These are phyloP conservation scores for Drosophila nr. medialis DNA, from an alignment of 2,888 invertebrate species.

Conservation along the genomic window DNA sequence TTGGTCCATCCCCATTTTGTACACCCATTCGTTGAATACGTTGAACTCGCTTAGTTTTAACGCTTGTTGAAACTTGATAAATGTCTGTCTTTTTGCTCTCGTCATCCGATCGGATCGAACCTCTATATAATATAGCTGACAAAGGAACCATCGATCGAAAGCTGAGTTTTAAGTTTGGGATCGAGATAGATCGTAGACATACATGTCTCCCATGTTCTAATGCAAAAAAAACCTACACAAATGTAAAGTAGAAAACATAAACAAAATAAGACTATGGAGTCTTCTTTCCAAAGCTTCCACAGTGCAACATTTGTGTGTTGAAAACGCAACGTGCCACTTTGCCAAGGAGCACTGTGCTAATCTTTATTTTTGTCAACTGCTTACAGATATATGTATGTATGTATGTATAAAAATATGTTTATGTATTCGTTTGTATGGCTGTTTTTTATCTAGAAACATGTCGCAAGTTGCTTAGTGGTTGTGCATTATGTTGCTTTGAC, in stretches of 20 bases:
- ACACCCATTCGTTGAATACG: background rate
- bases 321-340: background rate
- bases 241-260: background rate
- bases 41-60: background rate
- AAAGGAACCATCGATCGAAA: background rate
- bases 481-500: background rate
- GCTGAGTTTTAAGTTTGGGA: background rate
- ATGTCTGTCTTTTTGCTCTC: background rate
- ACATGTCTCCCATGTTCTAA: background rate
- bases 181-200: background rate
- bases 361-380: background rate
- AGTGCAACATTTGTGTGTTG: background rate
- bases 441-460: constrained; percentile 4
- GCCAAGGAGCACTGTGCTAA: constrained; percentile 1
- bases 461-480: constrained; percentile 1
- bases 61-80: background rate
- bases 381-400: background rate
- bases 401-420: background rate
- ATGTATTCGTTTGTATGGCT: background rate
- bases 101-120: background rate
- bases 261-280: too few relatives aligned
- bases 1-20: background rate
- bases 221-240: background rate
- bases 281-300: background rate
- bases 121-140: background rate